A percentile compares a stretch with the other conserved stretches of the same genome.
These are phyloP conservation scores for Acanthiza pusilla DNA, from an alignment of 2,797 vertebrate genomes.

Conservation along the genomic window DNA sequence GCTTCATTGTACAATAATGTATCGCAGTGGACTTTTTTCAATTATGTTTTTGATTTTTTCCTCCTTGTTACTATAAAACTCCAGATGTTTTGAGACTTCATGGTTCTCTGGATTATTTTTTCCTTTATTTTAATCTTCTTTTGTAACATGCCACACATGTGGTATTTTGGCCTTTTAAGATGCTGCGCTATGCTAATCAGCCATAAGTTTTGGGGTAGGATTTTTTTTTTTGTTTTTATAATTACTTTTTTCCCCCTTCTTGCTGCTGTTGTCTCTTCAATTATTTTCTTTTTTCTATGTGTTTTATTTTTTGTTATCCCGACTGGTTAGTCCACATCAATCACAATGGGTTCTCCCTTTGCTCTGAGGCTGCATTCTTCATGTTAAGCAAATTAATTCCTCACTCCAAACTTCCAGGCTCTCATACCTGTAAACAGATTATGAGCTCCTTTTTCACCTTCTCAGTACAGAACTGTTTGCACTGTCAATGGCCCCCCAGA, in stretches of 20 bases:
- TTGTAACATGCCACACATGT: conserved; percentile 74
- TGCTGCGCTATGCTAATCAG: conserved; percentile 45
- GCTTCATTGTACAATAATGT: conserved; percentile 67
- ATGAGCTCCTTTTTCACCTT: not conserved
- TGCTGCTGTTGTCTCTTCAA: not conserved
- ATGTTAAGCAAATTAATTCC: not conserved
- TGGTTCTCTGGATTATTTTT: conserved; percentile 75
- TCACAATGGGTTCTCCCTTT: not conserved
- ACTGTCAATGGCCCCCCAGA: not conserved
- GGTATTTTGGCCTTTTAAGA: conserved; percentile 69
- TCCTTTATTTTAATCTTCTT: conserved; percentile 77
- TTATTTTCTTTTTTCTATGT: not conserved
- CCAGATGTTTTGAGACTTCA: conserved; percentile 79
- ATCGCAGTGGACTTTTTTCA: conserved; percentile 73
- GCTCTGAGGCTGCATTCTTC: not conserved
- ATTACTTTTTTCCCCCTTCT: not conserved
- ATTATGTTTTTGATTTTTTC: conserved; percentile 73
- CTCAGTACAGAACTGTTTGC: not conserved
- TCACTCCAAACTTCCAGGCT: not conserved
- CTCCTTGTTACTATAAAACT: conserved; percentile 74
- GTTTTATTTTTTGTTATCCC: not conserved
- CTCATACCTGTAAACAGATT: not conserved
- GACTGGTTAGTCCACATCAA: not conserved
- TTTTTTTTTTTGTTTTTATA: not conserved
- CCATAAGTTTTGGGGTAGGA: not conserved